A percentile compares a stretch with the other conserved stretches of the same genome.
phyloP scores from a whole-genome alignment of 2,797 vertebrate species.

The Cryptoprocta ferox region DNA sequence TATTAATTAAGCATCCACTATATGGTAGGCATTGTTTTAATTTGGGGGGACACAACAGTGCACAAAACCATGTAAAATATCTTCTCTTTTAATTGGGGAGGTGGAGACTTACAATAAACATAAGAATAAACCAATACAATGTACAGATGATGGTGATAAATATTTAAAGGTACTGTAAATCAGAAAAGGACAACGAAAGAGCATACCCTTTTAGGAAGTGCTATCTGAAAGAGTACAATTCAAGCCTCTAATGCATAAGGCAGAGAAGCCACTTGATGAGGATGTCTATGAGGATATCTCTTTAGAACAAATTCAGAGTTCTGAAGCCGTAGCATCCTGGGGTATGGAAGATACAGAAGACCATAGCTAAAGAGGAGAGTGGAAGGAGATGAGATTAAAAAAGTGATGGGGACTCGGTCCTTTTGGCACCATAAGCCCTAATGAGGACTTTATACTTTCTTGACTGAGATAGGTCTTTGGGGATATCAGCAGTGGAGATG shows the following conservation, averaged over 20 bases:
- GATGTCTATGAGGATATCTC: not conserved
- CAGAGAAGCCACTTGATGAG: not conserved
- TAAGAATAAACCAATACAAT: not conserved
- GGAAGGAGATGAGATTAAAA: not conserved
- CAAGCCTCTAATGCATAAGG: not conserved
- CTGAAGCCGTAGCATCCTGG: not conserved
- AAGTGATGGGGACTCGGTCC: rapidly evolving
- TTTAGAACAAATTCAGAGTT: not conserved
- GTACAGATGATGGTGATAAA: not conserved
- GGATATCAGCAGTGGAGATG: not conserved
- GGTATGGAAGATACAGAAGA: not conserved
- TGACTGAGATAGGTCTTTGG: not conserved
- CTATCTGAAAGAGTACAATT: not conserved
- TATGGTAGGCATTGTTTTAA: not conserved
- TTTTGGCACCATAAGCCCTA: not conserved
- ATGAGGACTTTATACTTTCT: not conserved
- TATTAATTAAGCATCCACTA: not conserved
- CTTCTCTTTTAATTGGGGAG: not conserved
- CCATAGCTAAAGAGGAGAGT: not conserved
- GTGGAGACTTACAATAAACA: not conserved
- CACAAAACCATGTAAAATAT: not conserved
- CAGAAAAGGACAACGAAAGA: not conserved
- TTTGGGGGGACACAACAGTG: not conserved
- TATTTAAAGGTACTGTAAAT: not conserved
- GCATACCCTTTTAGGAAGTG: not conserved